phyloP scores from a whole-genome alignment of 2,888 invertebrate species.

The Dynastes grantii region DNA sequence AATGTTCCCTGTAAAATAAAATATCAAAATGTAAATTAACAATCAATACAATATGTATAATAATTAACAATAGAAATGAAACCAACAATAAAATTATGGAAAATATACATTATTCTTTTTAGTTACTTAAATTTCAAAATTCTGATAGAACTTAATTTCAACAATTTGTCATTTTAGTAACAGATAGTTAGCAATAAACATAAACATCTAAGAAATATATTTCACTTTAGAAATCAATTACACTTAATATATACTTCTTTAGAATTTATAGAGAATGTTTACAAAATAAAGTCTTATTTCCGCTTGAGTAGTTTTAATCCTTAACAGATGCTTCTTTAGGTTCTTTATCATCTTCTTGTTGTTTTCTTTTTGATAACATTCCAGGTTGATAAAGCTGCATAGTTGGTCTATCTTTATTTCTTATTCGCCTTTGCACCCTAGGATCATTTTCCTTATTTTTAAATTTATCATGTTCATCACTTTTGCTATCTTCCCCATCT shows the following conservation, averaged over 20 bases:
- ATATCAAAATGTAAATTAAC: no score
- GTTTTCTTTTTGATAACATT: constrained; percentile 85
- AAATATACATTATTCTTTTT: no score
- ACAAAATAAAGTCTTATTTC: constrained; percentile 12
- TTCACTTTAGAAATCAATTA: constrained; percentile 10
- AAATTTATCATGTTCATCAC: constrained; percentile 52
- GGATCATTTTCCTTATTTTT: constrained; percentile 71
- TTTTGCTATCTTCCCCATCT: constrained; percentile 49
- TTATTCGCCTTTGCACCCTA: constrained; percentile 72
- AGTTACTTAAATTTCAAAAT: no score
- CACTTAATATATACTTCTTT: neutral
- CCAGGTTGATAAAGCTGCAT: constrained; percentile 93
- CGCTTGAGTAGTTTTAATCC: constrained; percentile 6
- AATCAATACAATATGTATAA: no score
- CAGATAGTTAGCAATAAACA: no score
- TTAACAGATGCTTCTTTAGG: constrained; percentile 48
- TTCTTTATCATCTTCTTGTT: constrained; percentile 72
- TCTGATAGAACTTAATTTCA: no score
- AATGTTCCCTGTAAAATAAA: no score
- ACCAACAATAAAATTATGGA: no score
- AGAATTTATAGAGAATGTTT: neutral
- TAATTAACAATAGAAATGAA: no score
- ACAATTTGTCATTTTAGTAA: no score
- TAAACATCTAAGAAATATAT: neutral
- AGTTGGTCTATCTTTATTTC: constrained; percentile 87